A percentile compares a stretch with the other conserved stretches of the same genome.
phyloP scores from a whole-genome alignment of 2,113 vertebrate genomes.

The Python bivittatus region DNA sequence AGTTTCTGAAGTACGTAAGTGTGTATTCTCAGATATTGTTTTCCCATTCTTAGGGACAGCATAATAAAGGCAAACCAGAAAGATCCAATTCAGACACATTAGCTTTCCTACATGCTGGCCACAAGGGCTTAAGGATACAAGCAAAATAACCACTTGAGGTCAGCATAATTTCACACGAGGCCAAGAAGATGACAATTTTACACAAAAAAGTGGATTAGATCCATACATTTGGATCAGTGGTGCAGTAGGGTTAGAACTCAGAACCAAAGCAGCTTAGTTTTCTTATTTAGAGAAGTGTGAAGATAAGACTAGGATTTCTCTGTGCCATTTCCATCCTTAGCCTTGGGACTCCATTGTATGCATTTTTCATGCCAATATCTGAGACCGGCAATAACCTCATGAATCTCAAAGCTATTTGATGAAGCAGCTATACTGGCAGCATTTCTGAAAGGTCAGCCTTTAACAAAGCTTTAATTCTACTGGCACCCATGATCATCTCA shows the following conservation, averaged over 20 bases:
- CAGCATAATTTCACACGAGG: background rate
- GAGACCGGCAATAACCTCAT: background rate
- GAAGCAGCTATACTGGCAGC: background rate
- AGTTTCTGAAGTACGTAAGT: background rate
- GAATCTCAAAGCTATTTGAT: constrained; percentile 7
- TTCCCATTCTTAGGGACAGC: background rate
- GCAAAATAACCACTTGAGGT: background rate
- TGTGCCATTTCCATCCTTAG: background rate
- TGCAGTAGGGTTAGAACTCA: background rate
- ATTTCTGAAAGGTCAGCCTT: background rate
- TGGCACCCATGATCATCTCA: background rate
- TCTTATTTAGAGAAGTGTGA: background rate
- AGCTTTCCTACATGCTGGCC: background rate
- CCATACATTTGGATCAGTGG: background rate
- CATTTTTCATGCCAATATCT: background rate
- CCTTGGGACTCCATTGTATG: background rate
- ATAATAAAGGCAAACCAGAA: background rate
- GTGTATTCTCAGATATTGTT: background rate
- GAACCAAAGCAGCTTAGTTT: background rate
- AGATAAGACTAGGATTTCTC: background rate
- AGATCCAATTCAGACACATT: background rate
- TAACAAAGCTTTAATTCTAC: constrained; percentile 12
- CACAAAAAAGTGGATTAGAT: background rate
- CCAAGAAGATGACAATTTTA: background rate
- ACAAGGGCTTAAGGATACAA: background rate